phyloP scores from a whole-genome alignment of 1,140 invertebrate species.

The Cherax destructor region DNA sequence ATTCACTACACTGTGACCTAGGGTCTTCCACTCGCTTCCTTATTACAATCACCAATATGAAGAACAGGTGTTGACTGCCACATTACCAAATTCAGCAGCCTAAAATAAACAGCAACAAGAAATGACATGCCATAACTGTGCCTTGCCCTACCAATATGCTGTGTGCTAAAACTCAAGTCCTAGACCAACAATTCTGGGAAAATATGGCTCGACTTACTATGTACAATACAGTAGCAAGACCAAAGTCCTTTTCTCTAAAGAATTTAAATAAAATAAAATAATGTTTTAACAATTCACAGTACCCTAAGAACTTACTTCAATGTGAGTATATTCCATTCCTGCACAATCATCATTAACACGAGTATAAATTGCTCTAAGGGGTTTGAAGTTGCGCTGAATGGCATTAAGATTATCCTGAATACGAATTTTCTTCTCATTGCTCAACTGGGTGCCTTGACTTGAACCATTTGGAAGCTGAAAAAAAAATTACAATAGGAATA shows the following conservation, averaged over 20 bases:
- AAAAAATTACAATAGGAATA: neutral
- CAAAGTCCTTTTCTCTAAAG: neutral
- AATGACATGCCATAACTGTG: no score
- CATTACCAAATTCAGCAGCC: no score
- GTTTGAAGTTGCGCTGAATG: constrained; percentile 57
- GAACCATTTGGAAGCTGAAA: constrained; percentile 62
- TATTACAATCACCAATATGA: no score
- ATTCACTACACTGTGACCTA: no score
- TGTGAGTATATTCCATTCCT: constrained; percentile 63
- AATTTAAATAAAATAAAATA: constrained; percentile 1
- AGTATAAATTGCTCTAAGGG: constrained; percentile 52
- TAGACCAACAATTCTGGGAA: no score
- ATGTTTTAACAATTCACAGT: neutral
- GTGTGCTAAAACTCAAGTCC: no score
- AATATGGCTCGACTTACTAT: no score
- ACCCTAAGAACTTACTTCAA: constrained; percentile 31
- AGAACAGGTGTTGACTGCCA: no score
- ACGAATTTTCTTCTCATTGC: constrained; percentile 49
- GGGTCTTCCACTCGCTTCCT: no score
- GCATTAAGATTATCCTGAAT: constrained; percentile 57
- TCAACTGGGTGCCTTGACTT: constrained; percentile 30
- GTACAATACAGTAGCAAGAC: no score
- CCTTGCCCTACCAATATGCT: no score
- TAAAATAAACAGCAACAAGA: no score
- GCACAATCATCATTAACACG: constrained; percentile 63